Percentiles rank a stretch among this genome's conserved stretches.
Evolutionary conservation across 2,888 invertebrate genomes (phyloP).

Genomic region (Rosalia funebris): DNA sequence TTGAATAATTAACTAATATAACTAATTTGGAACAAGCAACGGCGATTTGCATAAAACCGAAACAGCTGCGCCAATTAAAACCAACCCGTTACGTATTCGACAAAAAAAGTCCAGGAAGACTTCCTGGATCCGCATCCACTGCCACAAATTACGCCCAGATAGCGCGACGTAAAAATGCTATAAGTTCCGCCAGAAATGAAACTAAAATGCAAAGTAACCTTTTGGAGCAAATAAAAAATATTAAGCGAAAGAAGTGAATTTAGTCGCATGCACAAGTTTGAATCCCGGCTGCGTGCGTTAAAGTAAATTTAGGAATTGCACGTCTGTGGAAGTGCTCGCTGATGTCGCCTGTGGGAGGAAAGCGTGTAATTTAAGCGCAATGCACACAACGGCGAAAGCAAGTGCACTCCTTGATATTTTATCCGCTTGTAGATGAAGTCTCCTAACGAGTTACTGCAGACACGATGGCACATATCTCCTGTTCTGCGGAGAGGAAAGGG

Average conservation of each 20-base stretch:
- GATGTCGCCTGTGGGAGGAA: constrained; percentile 41
- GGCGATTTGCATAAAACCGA: constrained; percentile 8
- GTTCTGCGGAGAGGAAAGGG: constrained; percentile 5
- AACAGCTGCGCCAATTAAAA: constrained; percentile 1
- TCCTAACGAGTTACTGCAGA: constrained; percentile 21
- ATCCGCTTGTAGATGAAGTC: constrained; percentile 24
- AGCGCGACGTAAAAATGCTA: constrained; percentile 19
- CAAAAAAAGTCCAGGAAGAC: constrained; percentile 3
- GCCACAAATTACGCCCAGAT: constrained; percentile 22
- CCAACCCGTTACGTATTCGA: neutral
- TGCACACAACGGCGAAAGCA: constrained; percentile 26
- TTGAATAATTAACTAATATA: neutral
- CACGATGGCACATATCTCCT: neutral
- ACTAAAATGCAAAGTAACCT: constrained; percentile 27
- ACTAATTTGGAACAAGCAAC: neutral
- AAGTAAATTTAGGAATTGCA: constrained; percentile 34
- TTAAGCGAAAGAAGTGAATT: constrained; percentile 16
- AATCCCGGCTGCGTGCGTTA: constrained; percentile 22
- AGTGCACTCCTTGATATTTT: constrained; percentile 20
- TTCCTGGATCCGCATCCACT: constrained; percentile 25
- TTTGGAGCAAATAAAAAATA: constrained; percentile 25
- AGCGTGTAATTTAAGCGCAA: constrained; percentile 31
- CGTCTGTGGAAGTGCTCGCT: constrained; percentile 33
- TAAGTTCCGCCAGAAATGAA: constrained; percentile 27
- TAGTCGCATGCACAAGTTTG: constrained; percentile 25